These are phyloP conservation scores for Brevipalpus yothersi DNA, from an alignment of 1,140 invertebrate species.

Conservation along the genomic window DNA sequence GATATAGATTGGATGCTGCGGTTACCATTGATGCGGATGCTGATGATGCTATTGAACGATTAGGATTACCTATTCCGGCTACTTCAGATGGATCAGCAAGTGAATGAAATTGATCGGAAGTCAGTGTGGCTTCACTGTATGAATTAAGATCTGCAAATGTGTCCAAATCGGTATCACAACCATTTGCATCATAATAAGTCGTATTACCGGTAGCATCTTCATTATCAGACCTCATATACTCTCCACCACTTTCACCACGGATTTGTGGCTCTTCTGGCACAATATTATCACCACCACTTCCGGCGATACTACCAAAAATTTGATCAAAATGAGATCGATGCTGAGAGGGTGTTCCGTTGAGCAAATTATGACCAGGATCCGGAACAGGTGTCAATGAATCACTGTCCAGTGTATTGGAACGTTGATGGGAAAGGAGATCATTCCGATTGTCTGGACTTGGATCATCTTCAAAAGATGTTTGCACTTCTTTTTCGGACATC, in stretches of 20 bases:
- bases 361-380: too few species aligned
- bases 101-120: not conserved
- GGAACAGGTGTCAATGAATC: too few species aligned
- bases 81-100: too few species aligned
- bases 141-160: not conserved
- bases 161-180: not conserved
- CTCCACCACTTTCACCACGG: too few species aligned
- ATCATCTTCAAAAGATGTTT: not conserved
- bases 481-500: not conserved
- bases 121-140: not conserved
- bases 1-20: not conserved
- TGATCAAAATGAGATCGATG: too few species aligned
- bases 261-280: not conserved
- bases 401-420: too few species aligned
- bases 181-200: not conserved
- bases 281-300: not conserved
- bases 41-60: not conserved
- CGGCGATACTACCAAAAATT: not conserved
- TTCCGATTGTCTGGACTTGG: too few species aligned
- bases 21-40: not conserved
- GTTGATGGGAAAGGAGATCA: too few species aligned
- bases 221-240: not conserved
- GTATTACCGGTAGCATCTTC: not conserved
- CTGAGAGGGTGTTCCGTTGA: too few species aligned
- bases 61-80: not conserved